Evolutionary conservation across 2,888 invertebrate genomes (phyloP).

Genomic region (Acheta domesticus): DNA sequence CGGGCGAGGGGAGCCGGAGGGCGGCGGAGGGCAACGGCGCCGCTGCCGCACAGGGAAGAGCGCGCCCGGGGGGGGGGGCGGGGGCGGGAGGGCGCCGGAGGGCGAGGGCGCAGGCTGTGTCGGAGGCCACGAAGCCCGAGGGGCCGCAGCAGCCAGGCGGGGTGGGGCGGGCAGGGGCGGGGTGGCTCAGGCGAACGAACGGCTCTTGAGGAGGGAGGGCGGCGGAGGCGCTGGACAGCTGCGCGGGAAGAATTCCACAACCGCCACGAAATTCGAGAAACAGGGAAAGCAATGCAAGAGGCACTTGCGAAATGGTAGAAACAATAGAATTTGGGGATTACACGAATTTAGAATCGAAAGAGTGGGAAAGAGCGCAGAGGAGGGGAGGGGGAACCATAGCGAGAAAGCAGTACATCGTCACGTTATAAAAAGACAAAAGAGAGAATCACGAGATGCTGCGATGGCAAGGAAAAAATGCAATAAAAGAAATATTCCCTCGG

Average conservation of each 20-base stretch:
- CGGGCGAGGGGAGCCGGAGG: constrained; percentile 22
- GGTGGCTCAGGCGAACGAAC: constrained; percentile 38
- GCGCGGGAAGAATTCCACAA: background rate
- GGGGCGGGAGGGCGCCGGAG: constrained; percentile 25
- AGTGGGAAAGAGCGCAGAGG: too few relatives aligned
- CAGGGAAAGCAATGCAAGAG: too few relatives aligned
- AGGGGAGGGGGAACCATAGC: too few relatives aligned
- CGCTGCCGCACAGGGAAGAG: background rate
- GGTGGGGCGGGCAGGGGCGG: background rate
- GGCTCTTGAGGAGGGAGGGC: constrained; percentile 39
- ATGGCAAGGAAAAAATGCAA: too few relatives aligned
- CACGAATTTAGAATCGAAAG: too few relatives aligned
- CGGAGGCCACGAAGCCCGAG: background rate
- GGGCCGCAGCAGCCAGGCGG: background rate
- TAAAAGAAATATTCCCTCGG: too few relatives aligned
- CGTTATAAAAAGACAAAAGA: too few relatives aligned
- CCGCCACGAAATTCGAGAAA: background rate
- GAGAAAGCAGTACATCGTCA: too few relatives aligned
- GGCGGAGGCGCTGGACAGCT: background rate
- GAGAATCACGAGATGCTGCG: too few relatives aligned
- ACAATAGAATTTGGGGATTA: too few relatives aligned
- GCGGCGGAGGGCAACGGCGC: constrained; percentile 37
- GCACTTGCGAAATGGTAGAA: too few relatives aligned
- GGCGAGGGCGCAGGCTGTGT: constrained; percentile 32
- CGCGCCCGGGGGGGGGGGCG: constrained; percentile 26